These are phyloP conservation scores for Alectura lathami DNA, from an alignment of 2,113 vertebrate genomes.

Conservation along the genomic window DNA sequence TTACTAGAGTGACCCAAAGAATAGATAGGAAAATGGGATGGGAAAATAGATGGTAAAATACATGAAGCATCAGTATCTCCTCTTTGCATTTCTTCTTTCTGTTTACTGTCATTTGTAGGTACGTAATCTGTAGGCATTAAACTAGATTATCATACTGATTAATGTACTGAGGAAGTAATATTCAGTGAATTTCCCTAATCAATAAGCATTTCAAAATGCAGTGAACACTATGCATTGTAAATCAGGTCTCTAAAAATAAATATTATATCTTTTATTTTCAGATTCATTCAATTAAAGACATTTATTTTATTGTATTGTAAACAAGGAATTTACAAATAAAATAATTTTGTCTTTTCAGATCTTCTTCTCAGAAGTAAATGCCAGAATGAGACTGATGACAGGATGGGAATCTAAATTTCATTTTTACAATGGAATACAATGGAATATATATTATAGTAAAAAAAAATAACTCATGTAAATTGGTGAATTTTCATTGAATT, in stretches of 20 bases:
- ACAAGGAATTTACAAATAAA: not conserved
- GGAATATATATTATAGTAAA: not conserved
- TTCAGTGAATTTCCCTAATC: not conserved
- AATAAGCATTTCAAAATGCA: not conserved
- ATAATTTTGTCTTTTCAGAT: not conserved
- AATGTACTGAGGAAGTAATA: not conserved
- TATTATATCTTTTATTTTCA: not conserved
- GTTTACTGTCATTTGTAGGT: not conserved
- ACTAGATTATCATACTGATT: not conserved
- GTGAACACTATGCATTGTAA: not conserved
- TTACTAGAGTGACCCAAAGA: not conserved
- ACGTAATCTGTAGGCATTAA: not conserved
- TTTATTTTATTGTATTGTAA: not conserved
- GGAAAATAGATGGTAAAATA: too few species aligned
- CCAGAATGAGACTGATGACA: not conserved
- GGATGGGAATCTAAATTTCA: not conserved
- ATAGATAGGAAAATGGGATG: not conserved
- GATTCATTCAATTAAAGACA: too few species aligned
- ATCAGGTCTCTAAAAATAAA: not conserved
- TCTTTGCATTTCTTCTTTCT: not conserved
- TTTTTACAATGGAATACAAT: not conserved
- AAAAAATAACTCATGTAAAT: accelerated
- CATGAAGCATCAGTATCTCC: not conserved
- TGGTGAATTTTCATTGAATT: not conserved
- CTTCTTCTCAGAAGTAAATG: not conserved